Percentiles rank a stretch among this genome's conserved stretches.
These are phyloP conservation scores for Spodoptera frugiperda DNA, from an alignment of 1,140 invertebrate genomes.

Conservation along the genomic window DNA sequence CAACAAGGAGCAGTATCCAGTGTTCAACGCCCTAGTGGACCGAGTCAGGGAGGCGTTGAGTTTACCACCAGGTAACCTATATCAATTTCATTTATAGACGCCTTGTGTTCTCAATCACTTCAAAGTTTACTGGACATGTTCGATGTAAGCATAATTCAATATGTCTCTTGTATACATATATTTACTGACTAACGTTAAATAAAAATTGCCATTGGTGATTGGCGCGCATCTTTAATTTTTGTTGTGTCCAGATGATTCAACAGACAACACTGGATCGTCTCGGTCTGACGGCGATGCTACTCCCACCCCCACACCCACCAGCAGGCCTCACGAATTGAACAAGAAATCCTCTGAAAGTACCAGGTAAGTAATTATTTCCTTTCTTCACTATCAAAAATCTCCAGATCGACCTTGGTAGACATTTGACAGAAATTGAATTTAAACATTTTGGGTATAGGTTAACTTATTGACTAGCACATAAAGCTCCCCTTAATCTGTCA, in stretches of 20 bases:
- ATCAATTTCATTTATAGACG: not conserved
- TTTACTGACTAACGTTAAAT: too few relatives aligned
- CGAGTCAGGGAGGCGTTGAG: constrained; percentile 89
- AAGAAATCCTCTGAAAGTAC: constrained; percentile 66
- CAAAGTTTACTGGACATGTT: too few relatives aligned
- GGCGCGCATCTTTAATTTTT: too few relatives aligned
- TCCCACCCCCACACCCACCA: constrained; percentile 55
- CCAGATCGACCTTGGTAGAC: too few relatives aligned
- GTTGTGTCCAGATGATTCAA: constrained; percentile 68
- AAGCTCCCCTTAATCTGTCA: not conserved
- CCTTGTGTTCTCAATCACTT: too few relatives aligned
- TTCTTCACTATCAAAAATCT: too few relatives aligned
- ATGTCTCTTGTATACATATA: too few relatives aligned
- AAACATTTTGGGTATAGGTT: too few relatives aligned
- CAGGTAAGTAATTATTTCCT: constrained; percentile 54
- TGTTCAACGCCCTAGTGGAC: constrained; percentile 88
- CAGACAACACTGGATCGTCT: constrained; percentile 76
- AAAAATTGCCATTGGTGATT: too few relatives aligned
- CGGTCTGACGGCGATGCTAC: constrained; percentile 71
- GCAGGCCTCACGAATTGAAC: constrained; percentile 63
- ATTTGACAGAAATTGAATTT: too few relatives aligned
- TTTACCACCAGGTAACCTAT: constrained; percentile 82
- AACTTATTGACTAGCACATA: too few relatives aligned
- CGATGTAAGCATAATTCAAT: too few relatives aligned
- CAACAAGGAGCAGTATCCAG: constrained; percentile 85